Base-by-base conservation (phyloP, 2,113 vertebrate genomes). In the Numida meleagris region DNA sequence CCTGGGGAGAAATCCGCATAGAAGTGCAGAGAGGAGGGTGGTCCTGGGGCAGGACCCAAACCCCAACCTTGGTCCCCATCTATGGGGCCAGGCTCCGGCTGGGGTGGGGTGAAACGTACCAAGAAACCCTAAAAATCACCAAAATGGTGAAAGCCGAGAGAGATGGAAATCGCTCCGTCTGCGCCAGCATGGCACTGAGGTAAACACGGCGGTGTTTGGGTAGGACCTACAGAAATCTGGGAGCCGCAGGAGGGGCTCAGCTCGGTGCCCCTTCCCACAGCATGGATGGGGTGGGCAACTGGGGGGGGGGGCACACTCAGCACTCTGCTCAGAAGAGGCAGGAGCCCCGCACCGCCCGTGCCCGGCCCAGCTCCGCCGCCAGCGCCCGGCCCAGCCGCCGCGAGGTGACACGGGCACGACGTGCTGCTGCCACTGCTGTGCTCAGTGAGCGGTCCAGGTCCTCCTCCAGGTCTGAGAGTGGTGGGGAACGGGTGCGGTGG, bases 371-470 rank as follows among this genome's bases (percentile, higher is more conserved):
- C 23, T 98, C 98, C 0, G 97, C 43, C 0, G 97, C 95, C 86
- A 99, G 97, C 0, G 96, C 98, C 42, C 81, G 96, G 86, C 98
- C 97, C 97, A 99, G 98, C 90, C 96, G 98, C 31, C 53, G 77
- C 1, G 98, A 98, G 94, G 97, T 98, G 76, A 92, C 23, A 42
- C 97, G 97, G 48, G 99, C 94, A 21, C 96, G 93, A 46, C 82
- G 95, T 1, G 99, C 98, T 0, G 98, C 98, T 55, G 91, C 94
- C 70, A 98, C 80, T 0, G 99, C 98, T 11, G 79, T 94, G 81
- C 90, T 81, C 92, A 99, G 97, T 0, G 98, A 98, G 27, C 38
- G 34, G 90, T 96, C 95, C 65, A 99, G 79, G 46, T 97, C 96
- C 33, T 97, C 96, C 29, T 96, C 82, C 82, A 97, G 34, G 61